Conservation (phyloP, 2,888 invertebrate genomes). For the Apoda limacodes region DNA sequence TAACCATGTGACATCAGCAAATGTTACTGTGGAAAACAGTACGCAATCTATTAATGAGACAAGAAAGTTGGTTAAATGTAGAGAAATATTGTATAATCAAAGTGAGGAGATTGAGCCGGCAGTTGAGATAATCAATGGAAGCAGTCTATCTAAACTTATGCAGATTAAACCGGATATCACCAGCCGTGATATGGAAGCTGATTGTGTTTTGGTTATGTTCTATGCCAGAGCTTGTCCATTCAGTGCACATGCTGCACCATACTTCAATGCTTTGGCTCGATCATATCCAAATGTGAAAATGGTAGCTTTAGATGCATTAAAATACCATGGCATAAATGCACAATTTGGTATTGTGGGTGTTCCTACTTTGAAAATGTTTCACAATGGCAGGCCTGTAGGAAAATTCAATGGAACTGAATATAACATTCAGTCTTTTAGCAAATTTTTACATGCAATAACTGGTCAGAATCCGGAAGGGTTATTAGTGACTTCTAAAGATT, state of each 20-base stretch:
- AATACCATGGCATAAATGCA: constrained; percentile 86
- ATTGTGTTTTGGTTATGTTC: constrained; percentile 86
- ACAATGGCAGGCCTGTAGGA: constrained; percentile 87
- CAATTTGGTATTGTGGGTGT: constrained; percentile 93
- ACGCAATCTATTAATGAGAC: constrained; percentile 50
- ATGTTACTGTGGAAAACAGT: constrained; percentile 46
- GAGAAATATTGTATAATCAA: constrained; percentile 43
- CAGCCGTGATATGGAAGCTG: constrained; percentile 71
- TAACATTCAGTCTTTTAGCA: constrained; percentile 81
- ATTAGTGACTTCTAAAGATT: constrained; percentile 80
- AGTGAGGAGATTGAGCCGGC: constrained; percentile 42
- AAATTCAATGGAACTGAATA: constrained; percentile 88
- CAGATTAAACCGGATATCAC: constrained; percentile 74
- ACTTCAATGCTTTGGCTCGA: constrained; percentile 90
- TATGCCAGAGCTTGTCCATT: constrained; percentile 92
- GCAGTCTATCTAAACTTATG: constrained; percentile 74
- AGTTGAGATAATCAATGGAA: constrained; percentile 79
- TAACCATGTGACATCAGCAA: constrained; percentile 55
- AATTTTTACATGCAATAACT: constrained; percentile 82
- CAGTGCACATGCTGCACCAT: constrained; percentile 89
- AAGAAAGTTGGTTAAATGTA: constrained; percentile 53
- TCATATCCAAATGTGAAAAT: constrained; percentile 89
- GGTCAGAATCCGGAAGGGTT: constrained; percentile 74
- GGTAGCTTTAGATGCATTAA: constrained; percentile 90
- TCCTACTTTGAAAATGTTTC: constrained; percentile 89